phyloP scores from a whole-genome alignment of 2,797 vertebrate species.

The Sciurus carolinensis region DNA sequence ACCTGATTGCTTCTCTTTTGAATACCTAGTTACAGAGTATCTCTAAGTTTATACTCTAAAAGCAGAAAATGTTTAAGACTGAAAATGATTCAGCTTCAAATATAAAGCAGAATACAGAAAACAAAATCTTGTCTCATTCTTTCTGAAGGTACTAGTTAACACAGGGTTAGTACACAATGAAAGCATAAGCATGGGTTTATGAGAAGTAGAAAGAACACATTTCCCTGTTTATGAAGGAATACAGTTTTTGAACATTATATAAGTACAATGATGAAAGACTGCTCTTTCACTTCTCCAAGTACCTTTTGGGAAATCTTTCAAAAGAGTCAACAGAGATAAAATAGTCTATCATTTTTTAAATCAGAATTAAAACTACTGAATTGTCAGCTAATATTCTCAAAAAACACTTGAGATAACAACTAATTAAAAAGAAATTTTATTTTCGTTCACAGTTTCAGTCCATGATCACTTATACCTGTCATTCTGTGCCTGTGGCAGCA shows the following conservation, averaged over 20 bases:
- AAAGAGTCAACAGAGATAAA: conserved; percentile 4
- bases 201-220: not conserved
- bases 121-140: not conserved
- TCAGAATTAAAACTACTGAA: not conserved
- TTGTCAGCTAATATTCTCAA: too few relatives aligned
- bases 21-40: not conserved
- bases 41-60: not conserved
- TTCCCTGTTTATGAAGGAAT: not conserved
- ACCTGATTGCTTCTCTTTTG: not conserved
- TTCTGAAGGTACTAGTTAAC: not conserved
- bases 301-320: not conserved
- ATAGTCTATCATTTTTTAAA: not conserved
- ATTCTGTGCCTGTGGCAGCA: not conserved
- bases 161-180: not conserved
- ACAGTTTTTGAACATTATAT: not conserved
- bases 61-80: not conserved
- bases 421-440: not conserved
- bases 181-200: not conserved
- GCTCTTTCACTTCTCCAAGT: not conserved
- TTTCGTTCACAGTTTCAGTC: not conserved
- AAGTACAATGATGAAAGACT: not conserved
- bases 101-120: not conserved
- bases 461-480: not conserved
- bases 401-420: not conserved
- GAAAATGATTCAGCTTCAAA: not conserved